Conservation (phyloP, 2,888 invertebrate species). For the Rhingia campestris region DNA sequence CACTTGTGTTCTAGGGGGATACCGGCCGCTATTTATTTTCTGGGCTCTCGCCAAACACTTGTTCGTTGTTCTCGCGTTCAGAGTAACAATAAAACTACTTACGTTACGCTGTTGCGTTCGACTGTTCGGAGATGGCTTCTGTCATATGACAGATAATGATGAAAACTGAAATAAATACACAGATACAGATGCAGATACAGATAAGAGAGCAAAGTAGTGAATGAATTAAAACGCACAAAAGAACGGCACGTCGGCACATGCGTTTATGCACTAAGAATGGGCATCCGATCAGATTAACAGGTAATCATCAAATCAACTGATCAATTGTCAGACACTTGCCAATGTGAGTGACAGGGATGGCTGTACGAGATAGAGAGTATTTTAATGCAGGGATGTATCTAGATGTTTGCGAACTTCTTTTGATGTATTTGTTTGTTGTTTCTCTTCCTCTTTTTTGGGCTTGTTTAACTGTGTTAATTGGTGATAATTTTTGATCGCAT, state of each 20-base stretch:
- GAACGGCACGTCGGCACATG: conserved; percentile 54
- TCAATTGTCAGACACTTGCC: too few species aligned
- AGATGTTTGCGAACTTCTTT: too few species aligned
- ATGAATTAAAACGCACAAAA: neutral
- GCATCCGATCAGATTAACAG: neutral
- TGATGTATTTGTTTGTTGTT: too few species aligned
- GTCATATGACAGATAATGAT: conserved; percentile 49
- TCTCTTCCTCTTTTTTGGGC: too few species aligned
- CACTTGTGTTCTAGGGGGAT: conserved; percentile 37
- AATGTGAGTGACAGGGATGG: too few species aligned
- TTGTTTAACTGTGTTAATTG: too few species aligned
- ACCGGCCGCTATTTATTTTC: conserved; percentile 47
- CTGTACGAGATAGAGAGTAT: too few species aligned
- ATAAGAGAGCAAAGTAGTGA: neutral
- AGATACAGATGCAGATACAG: neutral
- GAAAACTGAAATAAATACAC: conserved; percentile 54
- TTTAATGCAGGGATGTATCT: too few species aligned
- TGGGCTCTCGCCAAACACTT: conserved; percentile 26
- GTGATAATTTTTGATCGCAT: too few species aligned
- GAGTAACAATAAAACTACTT: neutral
- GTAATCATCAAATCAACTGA: too few species aligned
- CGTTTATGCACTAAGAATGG: conserved; percentile 43
- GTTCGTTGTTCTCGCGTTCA: conserved; percentile 30
- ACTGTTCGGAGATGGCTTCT: neutral
- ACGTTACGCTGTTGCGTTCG: neutral